phyloP scores from a whole-genome alignment of 1,140 invertebrate genomes.

The Drosophila arawakana region DNA sequence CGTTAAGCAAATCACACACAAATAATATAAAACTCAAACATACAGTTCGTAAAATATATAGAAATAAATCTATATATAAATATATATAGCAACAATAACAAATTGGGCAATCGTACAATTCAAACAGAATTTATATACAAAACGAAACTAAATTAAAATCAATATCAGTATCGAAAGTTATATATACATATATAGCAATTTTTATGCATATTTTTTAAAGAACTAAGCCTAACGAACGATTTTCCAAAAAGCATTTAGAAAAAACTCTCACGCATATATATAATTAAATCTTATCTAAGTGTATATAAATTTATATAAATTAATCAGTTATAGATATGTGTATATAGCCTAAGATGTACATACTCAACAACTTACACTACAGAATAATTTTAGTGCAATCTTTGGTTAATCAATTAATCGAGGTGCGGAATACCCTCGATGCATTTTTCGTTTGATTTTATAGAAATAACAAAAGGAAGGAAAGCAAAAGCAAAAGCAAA shows the following conservation, averaged over 20 bases:
- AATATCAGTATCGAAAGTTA: constrained; percentile 43
- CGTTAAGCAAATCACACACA: constrained; percentile 42
- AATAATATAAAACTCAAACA: background rate
- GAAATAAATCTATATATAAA: constrained; percentile 43
- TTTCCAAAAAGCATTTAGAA: constrained; percentile 49
- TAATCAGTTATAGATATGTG: constrained; percentile 14
- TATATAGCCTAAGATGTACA: constrained; percentile 49
- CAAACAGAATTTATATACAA: constrained; percentile 83
- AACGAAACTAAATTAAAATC: constrained; percentile 19
- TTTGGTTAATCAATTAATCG: constrained; percentile 57
- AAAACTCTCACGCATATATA: constrained; percentile 3
- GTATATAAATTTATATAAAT: constrained; percentile 39
- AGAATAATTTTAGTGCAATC: constrained; percentile 78
- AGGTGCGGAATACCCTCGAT: constrained; percentile 15
- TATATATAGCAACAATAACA: constrained; percentile 50
- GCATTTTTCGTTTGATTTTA: constrained; percentile 41
- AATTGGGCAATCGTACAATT: constrained; percentile 80
- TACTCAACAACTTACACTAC: constrained; percentile 61
- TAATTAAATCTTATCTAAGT: constrained; percentile 32
- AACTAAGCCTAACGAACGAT: constrained; percentile 40
- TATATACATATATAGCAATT: constrained; percentile 54
- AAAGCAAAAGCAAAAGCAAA: constrained; percentile 25
- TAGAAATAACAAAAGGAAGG: constrained; percentile 19
- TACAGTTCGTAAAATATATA: constrained; percentile 33
- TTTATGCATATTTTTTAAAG: constrained; percentile 72